Evolutionary conservation across 2,113 vertebrate species (phyloP), one percentile per base, ranked within the genome.

Genomic region (Aphyosemion australe): DNA sequence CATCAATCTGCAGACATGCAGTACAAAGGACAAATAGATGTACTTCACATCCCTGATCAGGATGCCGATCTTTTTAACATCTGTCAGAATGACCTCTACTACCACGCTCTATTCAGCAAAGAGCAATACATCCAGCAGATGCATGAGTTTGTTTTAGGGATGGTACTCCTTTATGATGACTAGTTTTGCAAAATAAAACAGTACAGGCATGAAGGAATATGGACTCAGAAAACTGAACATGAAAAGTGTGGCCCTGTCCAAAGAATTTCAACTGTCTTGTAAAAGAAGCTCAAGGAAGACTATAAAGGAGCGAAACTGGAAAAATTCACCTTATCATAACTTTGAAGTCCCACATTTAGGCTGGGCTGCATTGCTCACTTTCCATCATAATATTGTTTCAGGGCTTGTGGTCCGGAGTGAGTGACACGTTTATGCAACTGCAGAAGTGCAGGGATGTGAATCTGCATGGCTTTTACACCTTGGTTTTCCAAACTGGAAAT

Each of bases 351-450:
- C 52, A 16, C 20, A 39, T 72, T 61, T 49, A 50, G 6, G 34
- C 34, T 37, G 34, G 34, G 34, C 34, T 37, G 60, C 19, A 8
- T 78, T 64, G 61, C 42, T 74, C 69, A 64, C 52, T 79, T 81
- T 84, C 70, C 73, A 77, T 72, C 66, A 64, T 72, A 76, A 86
- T 83, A 79, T 79, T 84, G 53, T 76, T 77, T 72, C 65, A 78
- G 68, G 82, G 49, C 65, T 69, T 83, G 69, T 68, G 80, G 72
- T 82, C 45, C 52, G 47, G 48, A 62, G 37, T 63, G 66, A 79
- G 34, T 77, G 74, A 87, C 69, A 67, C 75, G 84, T 80, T 80
- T 64, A 82, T 76, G 53, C 71, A 80, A 60, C 53, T 48, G 53
- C 51, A 76, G 59, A 72, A 71, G 84, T 48, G 20, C 34, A 8